phyloP scores from a whole-genome alignment of 2,113 vertebrate genomes.

The Narcine bancroftii region DNA sequence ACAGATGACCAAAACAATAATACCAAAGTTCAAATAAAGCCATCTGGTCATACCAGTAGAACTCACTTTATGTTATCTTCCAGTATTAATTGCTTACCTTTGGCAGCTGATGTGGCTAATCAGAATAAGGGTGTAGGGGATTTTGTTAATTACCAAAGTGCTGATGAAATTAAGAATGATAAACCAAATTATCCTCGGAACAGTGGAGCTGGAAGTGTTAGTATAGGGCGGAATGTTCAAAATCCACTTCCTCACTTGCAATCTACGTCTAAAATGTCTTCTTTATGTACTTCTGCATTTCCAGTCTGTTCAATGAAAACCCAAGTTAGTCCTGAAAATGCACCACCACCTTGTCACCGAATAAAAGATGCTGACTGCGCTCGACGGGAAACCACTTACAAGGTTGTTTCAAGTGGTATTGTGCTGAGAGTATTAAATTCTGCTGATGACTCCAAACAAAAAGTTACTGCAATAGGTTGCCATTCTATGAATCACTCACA shows the following conservation, averaged over 20 bases:
- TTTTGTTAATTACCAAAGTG: background rate
- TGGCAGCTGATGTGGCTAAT: background rate
- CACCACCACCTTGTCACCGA: background rate
- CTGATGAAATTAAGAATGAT: background rate
- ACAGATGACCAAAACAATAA: background rate
- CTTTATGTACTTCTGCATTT: background rate
- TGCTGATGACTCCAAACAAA: conserved; percentile 38
- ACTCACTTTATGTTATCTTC: background rate
- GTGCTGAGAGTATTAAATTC: conserved; percentile 57
- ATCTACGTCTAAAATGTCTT: background rate
- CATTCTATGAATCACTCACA: conserved; percentile 35
- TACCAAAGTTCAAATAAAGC: background rate
- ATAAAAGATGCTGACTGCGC: background rate
- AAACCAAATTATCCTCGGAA: background rate
- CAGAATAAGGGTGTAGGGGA: background rate
- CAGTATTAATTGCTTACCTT: background rate
- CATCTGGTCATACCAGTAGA: background rate
- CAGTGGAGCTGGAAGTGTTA: background rate
- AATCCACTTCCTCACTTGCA: background rate
- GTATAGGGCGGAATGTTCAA: background rate
- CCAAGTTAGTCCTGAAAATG: background rate
- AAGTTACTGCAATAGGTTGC: background rate
- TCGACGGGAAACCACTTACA: conserved; percentile 21
- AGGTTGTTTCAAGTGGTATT: conserved; percentile 60
- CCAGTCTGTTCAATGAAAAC: background rate